phyloP scores from a whole-genome alignment of 2,888 invertebrate genomes.

The Anarsia innoxiella region DNA sequence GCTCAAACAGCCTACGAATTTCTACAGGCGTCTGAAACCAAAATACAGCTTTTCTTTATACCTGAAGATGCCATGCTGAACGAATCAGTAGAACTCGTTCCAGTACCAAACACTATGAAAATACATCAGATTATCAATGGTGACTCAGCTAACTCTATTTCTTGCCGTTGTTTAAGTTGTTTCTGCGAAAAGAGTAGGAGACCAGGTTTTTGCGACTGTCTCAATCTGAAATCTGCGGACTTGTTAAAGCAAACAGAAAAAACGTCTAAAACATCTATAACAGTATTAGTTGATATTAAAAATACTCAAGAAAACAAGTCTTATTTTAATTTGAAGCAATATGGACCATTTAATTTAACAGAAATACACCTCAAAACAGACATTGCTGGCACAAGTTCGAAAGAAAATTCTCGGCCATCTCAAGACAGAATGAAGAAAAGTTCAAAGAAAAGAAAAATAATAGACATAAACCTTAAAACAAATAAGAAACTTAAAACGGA shows the following conservation, averaged over 20 bases:
- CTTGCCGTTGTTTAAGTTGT: constrained; percentile 1
- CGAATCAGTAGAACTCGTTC: not conserved
- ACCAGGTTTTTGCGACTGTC: constrained; percentile 6
- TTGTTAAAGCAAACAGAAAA: not conserved
- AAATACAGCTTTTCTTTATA: not conserved
- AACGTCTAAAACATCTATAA: not conserved
- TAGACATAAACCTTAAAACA: constrained; percentile 1
- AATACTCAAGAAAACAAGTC: constrained; percentile 2
- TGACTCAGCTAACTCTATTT: constrained; percentile 1
- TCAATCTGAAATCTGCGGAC: constrained; percentile 1
- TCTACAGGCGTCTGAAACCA: too few relatives aligned
- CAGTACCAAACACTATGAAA: constrained; percentile 6
- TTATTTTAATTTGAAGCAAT: not conserved
- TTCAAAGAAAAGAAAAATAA: constrained; percentile 3
- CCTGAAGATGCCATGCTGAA: constrained; percentile 24
- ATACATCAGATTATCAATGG: constrained; percentile 7
- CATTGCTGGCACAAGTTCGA: not conserved
- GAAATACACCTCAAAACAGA: constrained; percentile 1
- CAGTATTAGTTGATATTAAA: constrained; percentile 1
- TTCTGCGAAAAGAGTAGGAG: constrained; percentile 5
- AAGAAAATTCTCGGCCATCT: not conserved
- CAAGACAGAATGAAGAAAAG: not conserved
- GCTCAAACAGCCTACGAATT: not conserved
- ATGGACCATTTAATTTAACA: constrained; percentile 1
- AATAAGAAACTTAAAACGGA: constrained; percentile 4